phyloP scores from a whole-genome alignment of 1,140 invertebrate genomes.

The Leptestheria dahalacensis region DNA sequence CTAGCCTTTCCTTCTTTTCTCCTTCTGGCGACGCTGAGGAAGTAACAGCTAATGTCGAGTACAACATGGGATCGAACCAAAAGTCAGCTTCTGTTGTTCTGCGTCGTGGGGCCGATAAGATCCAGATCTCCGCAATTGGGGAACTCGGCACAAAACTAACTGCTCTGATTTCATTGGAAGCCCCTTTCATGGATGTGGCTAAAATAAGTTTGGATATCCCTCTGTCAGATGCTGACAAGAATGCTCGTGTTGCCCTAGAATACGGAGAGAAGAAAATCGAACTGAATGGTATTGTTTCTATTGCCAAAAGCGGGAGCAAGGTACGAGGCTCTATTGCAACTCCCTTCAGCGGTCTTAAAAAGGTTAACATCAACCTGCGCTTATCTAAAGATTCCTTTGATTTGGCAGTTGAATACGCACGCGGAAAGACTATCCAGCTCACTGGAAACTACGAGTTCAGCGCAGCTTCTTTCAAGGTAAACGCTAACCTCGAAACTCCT shows the following conservation, averaged over 20 bases:
- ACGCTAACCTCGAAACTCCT: not conserved
- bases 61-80: slow-evolving; percentile 1
- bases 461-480: not conserved
- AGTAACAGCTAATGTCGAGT: slow-evolving; percentile 6
- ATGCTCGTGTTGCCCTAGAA: not conserved
- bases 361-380: slow-evolving; percentile 1
- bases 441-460: slow-evolving; percentile 8
- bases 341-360: slow-evolving; percentile 11
- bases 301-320: not conserved
- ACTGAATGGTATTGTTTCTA: not conserved
- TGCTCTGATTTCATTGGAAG: not conserved
- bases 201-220: not conserved
- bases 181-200: not conserved
- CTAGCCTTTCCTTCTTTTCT: slow-evolving; percentile 1
- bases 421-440: slow-evolving; percentile 10
- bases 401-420: slow-evolving; percentile 11
- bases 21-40: not conserved
- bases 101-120: not conserved
- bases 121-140: not conserved
- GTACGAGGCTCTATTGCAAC: not conserved
- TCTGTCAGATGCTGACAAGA: not conserved
- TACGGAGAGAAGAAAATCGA: slow-evolving; percentile 14
- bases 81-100: not conserved
- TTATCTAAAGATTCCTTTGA: slow-evolving; percentile 6
- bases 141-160: not conserved